phyloP scores from a whole-genome alignment of 1,140 invertebrate species.

The Drosophila lowei region DNA sequence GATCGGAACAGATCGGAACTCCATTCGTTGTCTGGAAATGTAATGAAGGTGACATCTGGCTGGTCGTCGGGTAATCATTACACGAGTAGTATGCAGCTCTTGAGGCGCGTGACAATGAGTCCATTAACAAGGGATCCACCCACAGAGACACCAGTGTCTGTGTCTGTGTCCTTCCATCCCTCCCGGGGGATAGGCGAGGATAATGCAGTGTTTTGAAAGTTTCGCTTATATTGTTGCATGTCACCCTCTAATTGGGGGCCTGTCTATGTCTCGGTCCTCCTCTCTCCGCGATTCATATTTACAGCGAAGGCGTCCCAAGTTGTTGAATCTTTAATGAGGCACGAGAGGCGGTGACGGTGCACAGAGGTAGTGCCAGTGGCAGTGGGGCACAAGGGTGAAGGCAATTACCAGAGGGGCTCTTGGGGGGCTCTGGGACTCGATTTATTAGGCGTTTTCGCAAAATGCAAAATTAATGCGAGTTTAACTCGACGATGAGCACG shows the following conservation, averaged over 20 bases:
- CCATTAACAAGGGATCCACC: too few species aligned
- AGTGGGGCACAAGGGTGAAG: conserved; percentile 6
- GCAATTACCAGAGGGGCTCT: conserved; percentile 31
- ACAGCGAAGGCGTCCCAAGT: conserved; percentile 38
- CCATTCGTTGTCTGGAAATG: not conserved
- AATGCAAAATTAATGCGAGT: conserved; percentile 70
- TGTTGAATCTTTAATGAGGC: conserved; percentile 61
- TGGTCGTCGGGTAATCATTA: conserved; percentile 9
- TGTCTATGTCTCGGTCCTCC: conserved; percentile 2
- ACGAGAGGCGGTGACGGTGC: not conserved
- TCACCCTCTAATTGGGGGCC: conserved; percentile 60
- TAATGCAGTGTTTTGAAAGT: conserved; percentile 14
- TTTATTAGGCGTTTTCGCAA: conserved; percentile 55
- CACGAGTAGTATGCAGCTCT: conserved; percentile 1
- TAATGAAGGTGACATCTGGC: conserved; percentile 52
- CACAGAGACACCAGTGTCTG: not conserved
- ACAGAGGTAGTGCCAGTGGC: not conserved
- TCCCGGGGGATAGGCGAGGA: too few species aligned
- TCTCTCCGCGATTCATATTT: conserved; percentile 43
- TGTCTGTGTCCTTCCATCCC: too few species aligned
- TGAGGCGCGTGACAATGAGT: too few species aligned
- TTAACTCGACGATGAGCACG: conserved; percentile 55
- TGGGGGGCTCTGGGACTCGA: conserved; percentile 31
- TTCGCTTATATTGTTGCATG: conserved; percentile 55
- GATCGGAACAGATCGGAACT: conserved; percentile 2